Percentiles rank a stretch among this genome's conserved stretches.
Conservation (phyloP, 2,797 vertebrate genomes). For the Adelosebastes latens region DNA sequence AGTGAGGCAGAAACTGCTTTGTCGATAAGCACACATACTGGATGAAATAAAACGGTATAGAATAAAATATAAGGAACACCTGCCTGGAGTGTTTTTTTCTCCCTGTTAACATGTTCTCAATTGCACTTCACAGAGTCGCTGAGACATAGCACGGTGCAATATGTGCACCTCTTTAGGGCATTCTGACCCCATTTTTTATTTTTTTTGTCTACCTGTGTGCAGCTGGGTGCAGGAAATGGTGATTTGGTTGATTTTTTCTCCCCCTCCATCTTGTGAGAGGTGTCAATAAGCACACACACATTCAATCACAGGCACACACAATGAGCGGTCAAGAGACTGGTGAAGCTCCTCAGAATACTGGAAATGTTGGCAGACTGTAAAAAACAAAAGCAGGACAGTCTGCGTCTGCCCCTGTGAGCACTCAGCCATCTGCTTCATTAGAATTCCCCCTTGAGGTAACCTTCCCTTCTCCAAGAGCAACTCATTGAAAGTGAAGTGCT, state of each 20-base stretch:
- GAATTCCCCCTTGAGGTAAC: conserved; percentile 87
- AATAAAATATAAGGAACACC: conserved; percentile 80
- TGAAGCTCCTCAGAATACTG: conserved; percentile 71
- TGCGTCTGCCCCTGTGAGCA: conserved; percentile 77
- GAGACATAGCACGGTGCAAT: background rate
- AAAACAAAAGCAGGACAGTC: conserved; percentile 72
- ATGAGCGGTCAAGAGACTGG: conserved; percentile 66
- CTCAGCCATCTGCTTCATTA: conserved; percentile 87
- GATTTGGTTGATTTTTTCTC: background rate
- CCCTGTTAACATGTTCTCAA: conserved; percentile 5
- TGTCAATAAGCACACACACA: conserved; percentile 13
- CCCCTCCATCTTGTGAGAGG: background rate
- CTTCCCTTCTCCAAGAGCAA: conserved; percentile 77
- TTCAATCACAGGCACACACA: conserved; percentile 33
- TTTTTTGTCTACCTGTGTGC: background rate
- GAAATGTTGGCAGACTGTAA: conserved; percentile 76
- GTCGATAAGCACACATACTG: conserved; percentile 86
- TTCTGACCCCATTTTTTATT: background rate
- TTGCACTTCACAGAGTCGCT: background rate
- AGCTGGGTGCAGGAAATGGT: background rate
- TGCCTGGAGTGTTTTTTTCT: conserved; percentile 34
- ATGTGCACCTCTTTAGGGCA: background rate
- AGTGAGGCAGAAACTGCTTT: conserved; percentile 60
- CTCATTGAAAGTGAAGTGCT: conserved; percentile 83
- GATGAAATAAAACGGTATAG: conserved; percentile 82